These are phyloP conservation scores for Gastrophryne carolinensis DNA, from an alignment of 2,797 vertebrate genomes.

Conservation along the genomic window DNA sequence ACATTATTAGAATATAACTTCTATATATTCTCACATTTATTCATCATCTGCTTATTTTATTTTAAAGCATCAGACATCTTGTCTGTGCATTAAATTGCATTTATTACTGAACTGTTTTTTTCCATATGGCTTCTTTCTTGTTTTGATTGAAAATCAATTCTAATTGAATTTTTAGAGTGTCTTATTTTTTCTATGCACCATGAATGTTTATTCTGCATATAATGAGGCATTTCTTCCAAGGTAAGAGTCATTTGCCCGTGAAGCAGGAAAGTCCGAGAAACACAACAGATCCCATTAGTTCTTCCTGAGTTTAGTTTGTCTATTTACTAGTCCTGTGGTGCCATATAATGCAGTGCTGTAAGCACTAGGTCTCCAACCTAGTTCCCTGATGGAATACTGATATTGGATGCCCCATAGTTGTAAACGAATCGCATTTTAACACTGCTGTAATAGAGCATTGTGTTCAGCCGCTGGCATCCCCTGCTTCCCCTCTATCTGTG, in stretches of 20 bases:
- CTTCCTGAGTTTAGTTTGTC: constrained; percentile 15
- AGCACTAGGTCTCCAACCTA: too few relatives aligned
- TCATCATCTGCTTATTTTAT: constrained; percentile 7
- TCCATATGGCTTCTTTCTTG: constrained; percentile 16
- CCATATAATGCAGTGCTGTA: neutral
- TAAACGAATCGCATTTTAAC: too few relatives aligned
- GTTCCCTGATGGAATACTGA: too few relatives aligned
- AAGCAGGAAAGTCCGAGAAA: neutral
- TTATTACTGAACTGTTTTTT: neutral
- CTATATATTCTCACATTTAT: constrained; percentile 5
- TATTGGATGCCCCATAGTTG: too few relatives aligned
- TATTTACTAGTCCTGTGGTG: constrained; percentile 16
- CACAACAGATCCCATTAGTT: neutral
- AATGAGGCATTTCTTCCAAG: neutral
- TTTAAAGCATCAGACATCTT: neutral
- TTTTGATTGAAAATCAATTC: constrained; percentile 11
- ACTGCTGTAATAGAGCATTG: too few relatives aligned
- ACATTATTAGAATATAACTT: neutral
- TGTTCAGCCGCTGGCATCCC: too few relatives aligned
- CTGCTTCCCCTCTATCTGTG: too few relatives aligned
- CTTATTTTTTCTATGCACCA: neutral
- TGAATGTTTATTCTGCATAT: neutral
- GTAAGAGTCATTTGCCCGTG: neutral
- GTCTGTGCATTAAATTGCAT: neutral
- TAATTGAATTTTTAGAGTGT: neutral